Evolutionary conservation across 2,888 invertebrate genomes (phyloP), one percentile per base, ranked within the genome.

Genomic region (Euzetes globulus): DNA sequence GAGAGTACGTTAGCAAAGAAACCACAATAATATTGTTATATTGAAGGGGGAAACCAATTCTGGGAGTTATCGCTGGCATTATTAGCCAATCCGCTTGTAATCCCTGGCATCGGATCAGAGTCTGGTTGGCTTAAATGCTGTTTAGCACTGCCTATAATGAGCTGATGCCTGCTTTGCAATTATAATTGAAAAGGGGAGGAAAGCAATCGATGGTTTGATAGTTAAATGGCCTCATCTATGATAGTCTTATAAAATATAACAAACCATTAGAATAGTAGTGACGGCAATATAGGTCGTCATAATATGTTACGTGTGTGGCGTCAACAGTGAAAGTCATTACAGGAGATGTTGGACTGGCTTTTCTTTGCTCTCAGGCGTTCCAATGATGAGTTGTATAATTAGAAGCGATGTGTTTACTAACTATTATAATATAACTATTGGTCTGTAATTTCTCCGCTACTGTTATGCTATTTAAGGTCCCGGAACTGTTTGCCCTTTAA

Each of bases 201-300:
- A 68, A 68, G 41, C 37, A 37, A 68, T 41, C 47, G 70, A 70
- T 70, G 47, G 45, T 47, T 45, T 70, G 27, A 70, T 70, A 70
- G 70, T 70, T 70, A 70, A 70, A 70, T 70, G 70, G 70, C 70
- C 70, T 70, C 70, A 70, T 41, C 41, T 41, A 41, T 45, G 70
- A 70, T 70, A 25, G 22, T 68, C 37, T 68, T 45, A 25, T 22
- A 9, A 70, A 22, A 47, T 68, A 70, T 47, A 45, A 47, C 27
- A 70, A 70, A 25, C 41, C 70, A 70, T 25, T 45, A 47, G 29
- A 45, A 47, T 25, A 45, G 3, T 25, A 25, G 1, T 33, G 41
- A 70, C 25, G 41, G 70, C 70, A 70, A 70, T 70, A 70, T 70
- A 70, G 70, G 70, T 70, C 70, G 70, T 25, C 70, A 41, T 47